These are phyloP conservation scores for Lacanobia wlatinum DNA, from an alignment of 2,888 invertebrate species.

Conservation along the genomic window DNA sequence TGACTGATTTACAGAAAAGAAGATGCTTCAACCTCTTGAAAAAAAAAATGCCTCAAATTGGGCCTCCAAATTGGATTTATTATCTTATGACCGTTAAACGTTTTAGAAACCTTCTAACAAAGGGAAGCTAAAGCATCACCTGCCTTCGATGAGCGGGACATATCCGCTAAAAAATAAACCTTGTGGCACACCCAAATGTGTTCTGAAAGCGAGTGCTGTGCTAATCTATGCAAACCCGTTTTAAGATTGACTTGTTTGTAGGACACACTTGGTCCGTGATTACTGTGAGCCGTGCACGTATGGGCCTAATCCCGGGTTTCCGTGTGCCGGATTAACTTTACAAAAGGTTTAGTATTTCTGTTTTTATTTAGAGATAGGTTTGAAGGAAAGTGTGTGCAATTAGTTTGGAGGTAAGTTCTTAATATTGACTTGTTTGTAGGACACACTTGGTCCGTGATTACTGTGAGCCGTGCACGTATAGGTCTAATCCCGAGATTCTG, in stretches of 20 bases:
- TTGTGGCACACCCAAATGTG: slow-evolving; percentile 73
- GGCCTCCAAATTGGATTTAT: too few species aligned
- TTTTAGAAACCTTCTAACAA: too few species aligned
- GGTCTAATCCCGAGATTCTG: slow-evolving; percentile 73
- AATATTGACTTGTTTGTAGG: slow-evolving; percentile 87
- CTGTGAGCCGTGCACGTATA: slow-evolving; percentile 69
- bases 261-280: slow-evolving; percentile 78
- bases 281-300: slow-evolving; percentile 71
- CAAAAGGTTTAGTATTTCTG: slow-evolving; percentile 37
- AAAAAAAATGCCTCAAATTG: too few species aligned
- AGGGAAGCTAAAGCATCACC: too few species aligned
- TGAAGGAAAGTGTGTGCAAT: neutral
- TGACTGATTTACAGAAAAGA: too few species aligned
- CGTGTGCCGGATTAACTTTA: slow-evolving; percentile 60
- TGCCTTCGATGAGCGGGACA: too few species aligned
- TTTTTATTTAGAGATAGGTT: slow-evolving; percentile 33
- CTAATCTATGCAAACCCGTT: slow-evolving; percentile 87
- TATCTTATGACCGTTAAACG: too few species aligned
- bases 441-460: slow-evolving; percentile 78
- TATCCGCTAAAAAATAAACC: slow-evolving; percentile 15
- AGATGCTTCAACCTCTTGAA: too few species aligned
- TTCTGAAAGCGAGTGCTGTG: slow-evolving; percentile 80
- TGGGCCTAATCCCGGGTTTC: slow-evolving; percentile 73
- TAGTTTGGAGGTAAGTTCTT: slow-evolving; percentile 55
- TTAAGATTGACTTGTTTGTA: slow-evolving; percentile 88